phyloP scores from a whole-genome alignment of 2,888 invertebrate species.

The Exocentrus adspersus region DNA sequence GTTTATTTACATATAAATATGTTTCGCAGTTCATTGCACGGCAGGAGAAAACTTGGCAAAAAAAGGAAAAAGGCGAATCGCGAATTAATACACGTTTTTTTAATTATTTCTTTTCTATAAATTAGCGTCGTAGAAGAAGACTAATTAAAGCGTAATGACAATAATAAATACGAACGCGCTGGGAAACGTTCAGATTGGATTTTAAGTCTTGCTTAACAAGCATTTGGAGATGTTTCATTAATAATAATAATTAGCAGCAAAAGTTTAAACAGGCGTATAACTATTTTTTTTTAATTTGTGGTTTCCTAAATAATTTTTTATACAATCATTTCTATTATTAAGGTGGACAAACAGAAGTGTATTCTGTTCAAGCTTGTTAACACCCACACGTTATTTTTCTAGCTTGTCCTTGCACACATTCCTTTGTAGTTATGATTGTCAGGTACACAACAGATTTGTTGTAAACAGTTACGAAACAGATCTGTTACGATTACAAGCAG shows the following conservation, averaged over 20 bases:
- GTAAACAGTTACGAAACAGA: neutral
- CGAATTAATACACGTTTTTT: neutral
- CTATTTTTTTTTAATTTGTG: neutral
- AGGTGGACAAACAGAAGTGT: neutral
- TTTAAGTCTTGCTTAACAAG: no score
- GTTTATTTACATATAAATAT: slow-evolving; percentile 1
- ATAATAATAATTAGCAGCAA: no score
- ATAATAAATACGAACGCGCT: no score
- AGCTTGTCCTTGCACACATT: slow-evolving; percentile 21
- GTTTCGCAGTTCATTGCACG: neutral
- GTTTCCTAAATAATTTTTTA: neutral
- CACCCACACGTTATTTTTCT: slow-evolving; percentile 13
- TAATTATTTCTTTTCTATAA: no score
- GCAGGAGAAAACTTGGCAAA: neutral
- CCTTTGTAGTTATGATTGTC: slow-evolving; percentile 5
- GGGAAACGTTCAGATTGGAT: no score
- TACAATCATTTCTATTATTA: neutral
- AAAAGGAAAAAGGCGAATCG: neutral
- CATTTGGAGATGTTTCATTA: no score
- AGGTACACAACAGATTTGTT: neutral
- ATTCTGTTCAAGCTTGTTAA: slow-evolving; percentile 12
- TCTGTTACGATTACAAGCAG: neutral
- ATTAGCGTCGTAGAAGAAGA: no score
- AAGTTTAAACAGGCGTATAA: neutral
- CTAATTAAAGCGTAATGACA: no score